Evolutionary conservation across 2,113 vertebrate species (phyloP), one percentile per base, ranked within the genome.

Genomic region (Mus spicilegus): DNA sequence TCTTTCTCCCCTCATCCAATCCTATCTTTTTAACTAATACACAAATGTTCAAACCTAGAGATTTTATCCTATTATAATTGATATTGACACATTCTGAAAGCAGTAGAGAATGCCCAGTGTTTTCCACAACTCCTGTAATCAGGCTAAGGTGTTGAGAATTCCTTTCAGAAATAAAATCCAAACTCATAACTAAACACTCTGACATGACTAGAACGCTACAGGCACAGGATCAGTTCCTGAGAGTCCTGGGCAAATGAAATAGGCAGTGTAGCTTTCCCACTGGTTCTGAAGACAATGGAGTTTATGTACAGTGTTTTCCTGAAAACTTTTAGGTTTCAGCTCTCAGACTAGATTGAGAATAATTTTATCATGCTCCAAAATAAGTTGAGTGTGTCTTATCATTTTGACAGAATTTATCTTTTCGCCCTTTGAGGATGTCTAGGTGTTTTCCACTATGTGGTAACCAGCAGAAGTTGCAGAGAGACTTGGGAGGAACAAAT

Each of bases 171-270:
- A 84, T 20, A 63, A 70, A 76, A 33, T 1, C 3, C 33, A 33
- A 54, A 70, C 1, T 7, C 9, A 54, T 65, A 61, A 26, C 28
- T 20, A 39, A 49, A 14, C 20, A n/a, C 3, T 36, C 13, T 24
- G 49, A 89, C 1, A 51, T 11, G 5, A 4, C n/a, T 10, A 24
- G 76, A 65, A 69, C 5, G 3, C 20, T 33, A 65, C 10, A 2
- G 28, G 3, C 12, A 36, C 5, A 8, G 19, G 16, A 17, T 12
- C 16, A 26, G 13, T 0, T 16, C 6, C 3, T 11, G 36, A 36
- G 22, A 87, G 3, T 56, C 1, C 9, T 33, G 22, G 10, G 36
- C 6, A 24, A 4, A 0, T 24, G 22, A 56, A 7, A 0, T 2
- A 19, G 12, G 7, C n/a, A 26, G 39, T 9, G 0, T 3, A 51